A percentile compares a stretch with the other conserved stretches of the same genome.
phyloP scores from a whole-genome alignment of 2,797 vertebrate species.

The Sebastes matsubarae region DNA sequence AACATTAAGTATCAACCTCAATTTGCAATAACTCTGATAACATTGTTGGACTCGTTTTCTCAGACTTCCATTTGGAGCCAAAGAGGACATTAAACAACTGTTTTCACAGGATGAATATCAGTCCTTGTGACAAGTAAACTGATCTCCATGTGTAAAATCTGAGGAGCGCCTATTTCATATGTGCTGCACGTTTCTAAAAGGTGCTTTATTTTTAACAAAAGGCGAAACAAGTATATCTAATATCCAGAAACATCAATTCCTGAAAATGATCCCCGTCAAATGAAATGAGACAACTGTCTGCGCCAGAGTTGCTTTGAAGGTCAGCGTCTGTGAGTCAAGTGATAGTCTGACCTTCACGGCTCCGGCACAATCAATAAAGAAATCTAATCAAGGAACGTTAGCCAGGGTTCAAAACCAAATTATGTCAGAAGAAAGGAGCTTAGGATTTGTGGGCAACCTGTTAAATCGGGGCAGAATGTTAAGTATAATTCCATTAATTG shows the following conservation, averaged over 20 bases:
- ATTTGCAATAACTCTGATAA: background rate
- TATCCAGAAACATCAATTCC: slow-evolving; percentile 13
- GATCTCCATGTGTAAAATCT: background rate
- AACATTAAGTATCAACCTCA: background rate
- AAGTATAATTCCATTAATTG: slow-evolving; percentile 51
- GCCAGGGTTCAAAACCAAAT: slow-evolving; percentile 60
- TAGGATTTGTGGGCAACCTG: slow-evolving; percentile 42
- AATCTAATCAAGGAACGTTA: slow-evolving; percentile 73
- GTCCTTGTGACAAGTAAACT: background rate
- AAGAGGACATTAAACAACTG: background rate
- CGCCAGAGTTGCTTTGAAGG: slow-evolving; percentile 63
- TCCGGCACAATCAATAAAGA: slow-evolving; percentile 65
- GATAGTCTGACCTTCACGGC: slow-evolving; percentile 70
- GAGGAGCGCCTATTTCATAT: background rate
- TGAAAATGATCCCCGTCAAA: slow-evolving; percentile 40
- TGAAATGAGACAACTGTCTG: slow-evolving; percentile 46
- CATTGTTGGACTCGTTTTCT: background rate
- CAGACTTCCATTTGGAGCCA: background rate
- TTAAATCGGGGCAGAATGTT: slow-evolving; percentile 45
- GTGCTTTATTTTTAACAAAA: background rate
- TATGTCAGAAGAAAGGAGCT: slow-evolving; percentile 45
- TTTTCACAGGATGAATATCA: background rate
- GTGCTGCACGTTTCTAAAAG: background rate
- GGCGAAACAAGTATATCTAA: background rate
- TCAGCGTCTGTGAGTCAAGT: slow-evolving; percentile 57